Evolutionary conservation across 2,888 invertebrate species (phyloP).

Genomic region (Teinopalpus imperialis): DNA sequence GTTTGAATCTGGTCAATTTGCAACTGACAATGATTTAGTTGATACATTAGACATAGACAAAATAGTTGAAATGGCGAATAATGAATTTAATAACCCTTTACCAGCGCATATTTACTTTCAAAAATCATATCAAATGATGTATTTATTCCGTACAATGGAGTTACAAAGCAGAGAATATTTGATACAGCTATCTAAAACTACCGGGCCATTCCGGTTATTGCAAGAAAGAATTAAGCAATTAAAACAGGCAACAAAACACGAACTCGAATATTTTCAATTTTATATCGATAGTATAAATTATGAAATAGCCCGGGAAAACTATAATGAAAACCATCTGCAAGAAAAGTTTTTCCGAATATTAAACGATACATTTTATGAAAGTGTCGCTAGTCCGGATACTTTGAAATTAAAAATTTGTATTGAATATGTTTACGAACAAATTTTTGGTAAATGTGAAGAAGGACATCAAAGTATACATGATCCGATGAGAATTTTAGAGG

Average conservation of each 20-base stretch:
- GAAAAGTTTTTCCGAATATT: conserved; percentile 71
- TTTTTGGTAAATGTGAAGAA: conserved; percentile 74
- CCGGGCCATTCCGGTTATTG: conserved; percentile 53
- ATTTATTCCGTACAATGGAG: conserved; percentile 70
- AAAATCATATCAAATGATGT: conserved; percentile 61
- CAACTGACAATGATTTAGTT: conserved; percentile 65
- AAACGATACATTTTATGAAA: conserved; percentile 64
- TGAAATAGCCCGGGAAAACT: conserved; percentile 59
- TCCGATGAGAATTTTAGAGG: conserved; percentile 73
- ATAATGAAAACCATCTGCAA: conserved; percentile 61
- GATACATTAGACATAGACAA: conserved; percentile 68
- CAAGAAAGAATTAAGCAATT: conserved; percentile 60
- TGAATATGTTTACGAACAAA: conserved; percentile 72
- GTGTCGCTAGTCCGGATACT: conserved; percentile 63
- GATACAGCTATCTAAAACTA: conserved; percentile 63
- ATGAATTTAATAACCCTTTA: conserved; percentile 56
- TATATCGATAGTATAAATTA: conserved; percentile 62
- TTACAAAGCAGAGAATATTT: conserved; percentile 74
- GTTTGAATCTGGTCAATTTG: conserved; percentile 63
- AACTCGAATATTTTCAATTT: conserved; percentile 69
- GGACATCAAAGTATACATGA: conserved; percentile 67
- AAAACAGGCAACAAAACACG: conserved; percentile 55
- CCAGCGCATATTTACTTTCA: conserved; percentile 56
- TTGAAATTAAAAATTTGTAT: conserved; percentile 72
- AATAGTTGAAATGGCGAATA: conserved; percentile 60